Percentiles rank a stretch among this genome's conserved stretches.
phyloP scores from a whole-genome alignment of 2,888 invertebrate species.

The Vannuccia rotundouncinata region DNA sequence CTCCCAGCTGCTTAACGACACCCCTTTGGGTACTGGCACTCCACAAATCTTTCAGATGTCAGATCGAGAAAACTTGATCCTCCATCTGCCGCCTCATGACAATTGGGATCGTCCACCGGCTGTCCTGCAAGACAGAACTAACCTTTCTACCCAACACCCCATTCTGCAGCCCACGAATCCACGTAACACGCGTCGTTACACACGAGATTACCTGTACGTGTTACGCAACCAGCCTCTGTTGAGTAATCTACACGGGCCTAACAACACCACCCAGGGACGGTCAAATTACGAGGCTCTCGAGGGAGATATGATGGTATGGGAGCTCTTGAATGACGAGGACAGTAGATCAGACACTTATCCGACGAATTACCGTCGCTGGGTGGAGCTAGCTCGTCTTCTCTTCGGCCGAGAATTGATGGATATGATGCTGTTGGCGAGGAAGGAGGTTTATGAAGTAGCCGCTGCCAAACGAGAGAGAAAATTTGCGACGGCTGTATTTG shows the following conservation, averaged over 20 bases:
- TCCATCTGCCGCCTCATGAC: not conserved
- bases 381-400: slow-evolving; percentile 38
- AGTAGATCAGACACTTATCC: slow-evolving; percentile 1
- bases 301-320: slow-evolving; percentile 13
- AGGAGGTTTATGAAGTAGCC: slow-evolving; percentile 24
- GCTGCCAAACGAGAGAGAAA: not conserved
- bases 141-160: slow-evolving; percentile 2
- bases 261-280: not conserved
- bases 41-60: slow-evolving; percentile 7
- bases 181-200: not conserved
- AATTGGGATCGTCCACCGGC: not conserved
- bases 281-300: not conserved
- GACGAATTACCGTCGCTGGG: slow-evolving; percentile 38
- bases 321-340: not conserved
- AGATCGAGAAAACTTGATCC: not conserved
- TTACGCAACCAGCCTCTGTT: not conserved
- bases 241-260: not conserved
- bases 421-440: slow-evolving; percentile 36
- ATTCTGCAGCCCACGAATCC: not conserved
- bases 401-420: slow-evolving; percentile 38
- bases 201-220: not conserved
- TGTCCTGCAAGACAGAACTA: not conserved
- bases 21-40: not conserved
- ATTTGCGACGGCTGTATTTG: not conserved
- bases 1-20: slow-evolving; percentile 10